These are phyloP conservation scores for Phalangium opilio DNA, from an alignment of 2,888 invertebrate species.

Conservation along the genomic window DNA sequence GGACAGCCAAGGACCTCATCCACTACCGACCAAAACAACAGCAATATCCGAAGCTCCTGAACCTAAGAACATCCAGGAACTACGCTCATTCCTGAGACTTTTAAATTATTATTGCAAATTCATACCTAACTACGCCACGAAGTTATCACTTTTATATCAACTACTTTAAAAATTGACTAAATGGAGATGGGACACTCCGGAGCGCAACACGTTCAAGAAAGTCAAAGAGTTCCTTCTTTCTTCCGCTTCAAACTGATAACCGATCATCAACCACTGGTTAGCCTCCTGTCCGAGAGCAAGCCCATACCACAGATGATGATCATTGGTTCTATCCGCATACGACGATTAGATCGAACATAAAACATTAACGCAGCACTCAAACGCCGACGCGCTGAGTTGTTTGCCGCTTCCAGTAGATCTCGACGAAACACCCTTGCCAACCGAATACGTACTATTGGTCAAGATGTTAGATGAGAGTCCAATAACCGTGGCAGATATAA, in stretches of 20 bases:
- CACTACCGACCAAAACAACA: conserved; percentile 19
- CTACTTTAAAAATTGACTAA: conserved; percentile 15
- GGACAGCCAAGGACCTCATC: conserved; percentile 19
- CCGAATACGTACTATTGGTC: conserved; percentile 3
- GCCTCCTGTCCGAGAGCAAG: background rate
- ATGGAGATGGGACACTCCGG: conserved; percentile 18
- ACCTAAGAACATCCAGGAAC: conserved; percentile 22
- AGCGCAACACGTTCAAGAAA: conserved; percentile 17
- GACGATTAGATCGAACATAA: conserved; percentile 22
- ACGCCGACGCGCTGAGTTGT: conserved; percentile 27
- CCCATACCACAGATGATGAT: conserved; percentile 17
- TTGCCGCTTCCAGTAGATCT: conserved; percentile 5
- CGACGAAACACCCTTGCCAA: background rate
- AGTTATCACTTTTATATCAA: conserved; percentile 20
- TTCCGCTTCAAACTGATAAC: conserved; percentile 30
- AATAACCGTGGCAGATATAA: background rate
- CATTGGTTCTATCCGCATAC: no score
- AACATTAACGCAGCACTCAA: conserved; percentile 22
- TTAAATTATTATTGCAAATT: conserved; percentile 24
- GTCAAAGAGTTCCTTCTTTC: conserved; percentile 22
- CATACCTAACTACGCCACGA: conserved; percentile 19
- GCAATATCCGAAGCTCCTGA: conserved; percentile 22
- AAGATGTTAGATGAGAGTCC: conserved; percentile 2
- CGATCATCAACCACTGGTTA: conserved; percentile 30
- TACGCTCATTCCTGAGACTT: conserved; percentile 23